Evolutionary conservation across 2,113 vertebrate species (phyloP).

Genomic region (Pampusana beccarii): DNA sequence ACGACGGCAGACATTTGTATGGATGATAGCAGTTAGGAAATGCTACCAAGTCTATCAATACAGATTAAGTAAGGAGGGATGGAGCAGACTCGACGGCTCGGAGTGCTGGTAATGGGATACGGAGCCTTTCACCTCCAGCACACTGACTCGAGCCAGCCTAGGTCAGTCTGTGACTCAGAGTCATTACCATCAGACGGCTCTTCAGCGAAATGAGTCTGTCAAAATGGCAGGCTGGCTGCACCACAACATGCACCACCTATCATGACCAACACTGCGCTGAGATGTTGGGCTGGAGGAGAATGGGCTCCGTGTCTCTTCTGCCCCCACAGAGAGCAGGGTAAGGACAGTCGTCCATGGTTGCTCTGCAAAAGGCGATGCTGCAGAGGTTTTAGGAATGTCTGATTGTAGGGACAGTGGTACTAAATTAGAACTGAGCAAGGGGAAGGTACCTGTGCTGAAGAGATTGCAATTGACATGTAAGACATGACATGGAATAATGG

Average conservation of each 20-base stretch:
- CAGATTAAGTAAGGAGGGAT: neutral
- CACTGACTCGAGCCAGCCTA: neutral
- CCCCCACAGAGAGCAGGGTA: rapidly evolving
- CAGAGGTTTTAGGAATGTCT: neutral
- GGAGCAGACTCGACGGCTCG: constrained; percentile 38
- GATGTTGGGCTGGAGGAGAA: neutral
- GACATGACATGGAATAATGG: neutral
- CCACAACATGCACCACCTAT: constrained; percentile 49
- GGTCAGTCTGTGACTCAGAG: constrained; percentile 27
- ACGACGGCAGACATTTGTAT: constrained; percentile 50
- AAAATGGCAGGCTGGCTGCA: constrained; percentile 18
- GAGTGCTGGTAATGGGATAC: constrained; percentile 34
- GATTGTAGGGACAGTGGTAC: neutral
- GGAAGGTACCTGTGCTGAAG: neutral
- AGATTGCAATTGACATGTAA: neutral
- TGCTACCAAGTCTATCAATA: constrained; percentile 56
- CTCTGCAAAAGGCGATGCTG: neutral
- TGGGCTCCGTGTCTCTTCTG: neutral
- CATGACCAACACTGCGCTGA: neutral
- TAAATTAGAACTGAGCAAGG: neutral
- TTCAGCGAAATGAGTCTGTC: constrained; percentile 27
- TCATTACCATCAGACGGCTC: constrained; percentile 35
- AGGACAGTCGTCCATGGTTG: neutral
- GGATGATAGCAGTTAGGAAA: constrained; percentile 60
- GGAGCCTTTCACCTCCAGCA: constrained; percentile 35